Evolutionary conservation across 2,888 invertebrate genomes (phyloP), one percentile per base, ranked within the genome.

Genomic region (Drosophila lacicola): DNA sequence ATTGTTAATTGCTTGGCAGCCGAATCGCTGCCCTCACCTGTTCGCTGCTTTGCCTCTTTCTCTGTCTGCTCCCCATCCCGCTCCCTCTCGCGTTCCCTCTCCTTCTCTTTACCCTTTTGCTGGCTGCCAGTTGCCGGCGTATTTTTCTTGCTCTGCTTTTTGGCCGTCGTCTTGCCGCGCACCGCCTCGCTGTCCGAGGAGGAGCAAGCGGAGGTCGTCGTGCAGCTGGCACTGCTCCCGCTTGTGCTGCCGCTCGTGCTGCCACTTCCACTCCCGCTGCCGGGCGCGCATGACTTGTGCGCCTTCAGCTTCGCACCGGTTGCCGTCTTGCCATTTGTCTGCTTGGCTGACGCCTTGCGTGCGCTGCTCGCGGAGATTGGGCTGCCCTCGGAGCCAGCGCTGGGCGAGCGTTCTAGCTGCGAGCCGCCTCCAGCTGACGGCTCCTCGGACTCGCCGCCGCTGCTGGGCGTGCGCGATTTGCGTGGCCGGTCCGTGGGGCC

Each of bases 371-470:
- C 92, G 55, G 91, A 92, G 70, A 93, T 93, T 80, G 92, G 93
- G 66, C 93, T 94, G 44, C 93, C 93, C 90, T 93, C 93, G 55
- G 94, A 91, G 0, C 91, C 88, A 0, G 90, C 91, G 70, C 93
- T 93, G 5, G 93, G 93, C 0, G 93, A 94, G 60, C 93, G 90
- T 60, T 92, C 92, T 10, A 84, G 74, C 2, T 82, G 83, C 5
- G n/a, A 10, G 14, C 67, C 77, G 3, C 56, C 63, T 62, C 49
- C 29, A 29, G 71, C 63, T 17, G 51, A 45, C 8, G 83, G 72
- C 1, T 89, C 90, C 64, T 92, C 92, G 0, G 91, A 91, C 37
- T 92, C 92, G 0, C 90, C 91, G 0, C 92, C 90, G 10, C 91
- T 91, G 71, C 92, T 92, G 3, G 92, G 91, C 0, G 93, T 92